Base-by-base conservation (phyloP, 1,140 invertebrate species). In the Drosophila lacteicornis region DNA sequence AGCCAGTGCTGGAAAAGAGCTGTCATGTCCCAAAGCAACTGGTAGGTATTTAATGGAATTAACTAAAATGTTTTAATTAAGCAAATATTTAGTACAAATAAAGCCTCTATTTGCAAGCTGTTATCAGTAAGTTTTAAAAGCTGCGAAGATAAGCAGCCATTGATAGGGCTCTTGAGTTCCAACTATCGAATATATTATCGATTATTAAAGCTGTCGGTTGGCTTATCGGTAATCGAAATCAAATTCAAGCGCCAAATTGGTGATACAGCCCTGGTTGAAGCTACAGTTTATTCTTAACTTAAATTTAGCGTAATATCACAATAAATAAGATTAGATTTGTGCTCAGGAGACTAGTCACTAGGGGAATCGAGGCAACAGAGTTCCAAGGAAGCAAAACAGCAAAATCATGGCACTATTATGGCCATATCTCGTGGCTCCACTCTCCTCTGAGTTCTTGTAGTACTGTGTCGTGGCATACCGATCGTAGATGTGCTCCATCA, bases 291-390 rank as follows among this genome's bases (percentile, higher is more conserved):
- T 68, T 62, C 80, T 74, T 88, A 88, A 70, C n/a, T 66, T 67
- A 68, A 66, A 38, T 67, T 73, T 70, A 90, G 83, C 83, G n/a
- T 84, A 88, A 90, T 88, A 88, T 88, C 85, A 88, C 85, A 88
- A 90, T 88, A 90, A 90, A 81, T 88, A 76, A 76, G 57, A 78
- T 81, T 81, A 33, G 57, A 57, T 46, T 63, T 70, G 75, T 67
- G 80, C 47, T 69, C 45, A 25, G 38, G 27, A 30, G 42, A 70
- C 65, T 79, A n/a, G 5, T 22, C 25, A 73, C 75, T 82, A 63
- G 51, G 40, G 33, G 2, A 68, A 30, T 13, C 61, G 51, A 27
- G 42, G 27, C 59, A 45, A 45, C 25, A 75, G 4, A 13, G 27
- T 19, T 15, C 15, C 42, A 7, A 55, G 6, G 1, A 63, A 45